Conservation (phyloP, 2,888 invertebrate species). For the Lottia gigantea region DNA sequence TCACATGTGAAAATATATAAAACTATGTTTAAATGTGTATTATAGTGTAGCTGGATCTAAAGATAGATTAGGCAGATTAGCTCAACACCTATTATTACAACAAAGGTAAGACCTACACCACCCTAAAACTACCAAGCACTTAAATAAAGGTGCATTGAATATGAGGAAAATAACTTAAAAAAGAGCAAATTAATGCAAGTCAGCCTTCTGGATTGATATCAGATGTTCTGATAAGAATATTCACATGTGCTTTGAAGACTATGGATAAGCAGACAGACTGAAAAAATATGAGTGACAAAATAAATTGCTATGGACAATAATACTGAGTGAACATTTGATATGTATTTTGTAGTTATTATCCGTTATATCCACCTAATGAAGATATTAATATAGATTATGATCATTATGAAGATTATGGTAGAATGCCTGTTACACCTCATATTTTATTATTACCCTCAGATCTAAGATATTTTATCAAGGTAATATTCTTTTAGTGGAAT, state of each 20-base stretch:
- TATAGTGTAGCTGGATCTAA: neutral
- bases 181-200: too few species aligned
- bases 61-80: slow-evolving; percentile 82
- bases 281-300: too few species aligned
- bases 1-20: too few species aligned
- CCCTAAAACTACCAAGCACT: too few species aligned
- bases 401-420: slow-evolving; percentile 79
- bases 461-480: slow-evolving; percentile 84
- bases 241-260: too few species aligned
- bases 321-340: neutral
- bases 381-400: slow-evolving; percentile 79
- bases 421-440: slow-evolving; percentile 81
- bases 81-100: slow-evolving; percentile 79
- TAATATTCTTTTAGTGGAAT: slow-evolving; percentile 66
- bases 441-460: slow-evolving; percentile 86
- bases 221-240: too few species aligned
- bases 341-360: slow-evolving; percentile 75
- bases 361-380: slow-evolving; percentile 80
- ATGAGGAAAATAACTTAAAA: too few species aligned
- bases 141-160: too few species aligned
- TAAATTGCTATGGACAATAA: too few species aligned
- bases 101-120: slow-evolving; percentile 69
- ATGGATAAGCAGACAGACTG: too few species aligned
- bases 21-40: neutral
- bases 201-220: too few species aligned